These are phyloP conservation scores for Chaetodon trifasciatus DNA, from an alignment of 2,797 vertebrate species.

Conservation along the genomic window DNA sequence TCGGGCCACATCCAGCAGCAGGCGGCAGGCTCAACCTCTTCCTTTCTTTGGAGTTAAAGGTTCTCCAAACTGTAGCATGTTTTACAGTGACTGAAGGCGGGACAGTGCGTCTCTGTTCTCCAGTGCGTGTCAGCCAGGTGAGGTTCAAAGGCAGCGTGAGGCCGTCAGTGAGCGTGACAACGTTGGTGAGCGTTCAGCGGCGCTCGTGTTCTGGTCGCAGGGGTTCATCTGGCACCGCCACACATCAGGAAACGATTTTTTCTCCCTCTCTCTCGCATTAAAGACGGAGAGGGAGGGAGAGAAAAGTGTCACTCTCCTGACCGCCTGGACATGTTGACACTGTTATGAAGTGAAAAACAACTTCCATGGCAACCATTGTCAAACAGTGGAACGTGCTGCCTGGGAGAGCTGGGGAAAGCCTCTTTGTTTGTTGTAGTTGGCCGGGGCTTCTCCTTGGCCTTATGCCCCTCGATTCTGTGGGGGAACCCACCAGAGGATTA, in stretches of 20 bases:
- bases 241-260: constrained; percentile 75
- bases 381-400: constrained; percentile 86
- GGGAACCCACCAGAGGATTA: constrained; percentile 87
- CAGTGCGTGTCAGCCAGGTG: background rate
- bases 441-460: constrained; percentile 84
- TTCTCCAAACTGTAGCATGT: constrained; percentile 36
- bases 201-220: constrained; percentile 13
- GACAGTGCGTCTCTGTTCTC: background rate
- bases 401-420: constrained; percentile 93
- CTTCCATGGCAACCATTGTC: constrained; percentile 95
- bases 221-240: constrained; percentile 64
- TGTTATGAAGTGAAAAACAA: constrained; percentile 94
- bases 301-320: constrained; percentile 73
- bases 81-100: background rate
- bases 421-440: constrained; percentile 94
- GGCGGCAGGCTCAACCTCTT: constrained; percentile 34
- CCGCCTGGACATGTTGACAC: constrained; percentile 82
- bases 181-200: background rate
- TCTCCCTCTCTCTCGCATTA: constrained; percentile 34
- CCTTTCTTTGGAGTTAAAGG: constrained; percentile 53
- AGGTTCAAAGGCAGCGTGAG: constrained; percentile 9
- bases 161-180: background rate
- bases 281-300: constrained; percentile 40
- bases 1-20: constrained; percentile 66
- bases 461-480: constrained; percentile 85